Evolutionary conservation across 1,140 invertebrate genomes (phyloP), one percentile per base, ranked within the genome.

Genomic region (Ectropis grisescens): DNA sequence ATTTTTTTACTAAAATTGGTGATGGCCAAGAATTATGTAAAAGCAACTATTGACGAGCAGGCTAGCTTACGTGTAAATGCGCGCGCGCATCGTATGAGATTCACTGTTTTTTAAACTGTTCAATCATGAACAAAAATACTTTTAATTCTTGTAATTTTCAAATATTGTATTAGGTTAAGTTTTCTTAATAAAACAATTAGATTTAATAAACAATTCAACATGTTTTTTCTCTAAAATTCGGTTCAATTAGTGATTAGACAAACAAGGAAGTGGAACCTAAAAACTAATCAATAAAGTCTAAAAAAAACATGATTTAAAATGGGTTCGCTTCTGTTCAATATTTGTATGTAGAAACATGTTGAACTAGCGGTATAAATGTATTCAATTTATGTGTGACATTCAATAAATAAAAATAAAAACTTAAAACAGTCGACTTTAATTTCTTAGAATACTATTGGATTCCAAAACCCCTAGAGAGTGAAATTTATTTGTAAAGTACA

Each of bases 341-440:
- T 19, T 19, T 4, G 16, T 15, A 32, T 31, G 16, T 47, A 45
- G 16, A 52, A 56, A 59, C 50, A 55, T 59, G 48, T 52, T 59
- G 46, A 47, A 48, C 24, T 33, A 43, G n/a, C n/a, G 47, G 41
- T 30, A 31, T 30, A 35, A 51, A 51, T 47, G 44, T 55, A 55
- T 37, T 34, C 35, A 27, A 42, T 53, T 16, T 39, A 44, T 50
- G 49, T 54, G 44, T 58, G 49, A 65, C 55, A 68, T 38, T 41
- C 37, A 47, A 54, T 45, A 47, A 54, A 54, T 41, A 32, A 45
- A 33, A 24, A 35, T 41, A 30, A 37, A 43, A 40, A 46, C 41
- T 23, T 31, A 35, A 29, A 40, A 36, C 38, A 26, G 14, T 16
- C 14, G 34, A 42, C 37, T 47, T 57, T 57, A 41, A 57, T 48